Percentiles rank a stretch among this genome's conserved stretches.
Conservation (phyloP, 2,113 vertebrate genomes). For the Pseudorectes ferrugineus region DNA sequence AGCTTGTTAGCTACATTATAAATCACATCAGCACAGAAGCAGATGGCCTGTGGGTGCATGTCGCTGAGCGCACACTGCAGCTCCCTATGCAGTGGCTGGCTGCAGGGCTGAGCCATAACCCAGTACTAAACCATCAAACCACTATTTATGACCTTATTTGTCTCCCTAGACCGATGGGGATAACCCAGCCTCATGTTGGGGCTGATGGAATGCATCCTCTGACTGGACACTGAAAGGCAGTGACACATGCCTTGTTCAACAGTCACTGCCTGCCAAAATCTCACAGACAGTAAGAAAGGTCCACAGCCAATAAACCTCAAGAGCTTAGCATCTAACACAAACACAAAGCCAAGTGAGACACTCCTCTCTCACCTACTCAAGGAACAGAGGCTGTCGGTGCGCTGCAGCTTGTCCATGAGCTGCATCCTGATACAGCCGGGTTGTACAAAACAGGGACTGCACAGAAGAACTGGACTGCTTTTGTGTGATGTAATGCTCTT, state of each 20-base stretch:
- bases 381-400: neutral
- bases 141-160: neutral
- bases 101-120: neutral
- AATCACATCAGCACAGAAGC: neutral
- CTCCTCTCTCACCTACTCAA: neutral
- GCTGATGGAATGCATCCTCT: neutral
- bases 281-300: neutral
- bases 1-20: neutral
- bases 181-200: neutral
- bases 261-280: neutral
- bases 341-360: neutral
- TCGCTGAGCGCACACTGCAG: neutral
- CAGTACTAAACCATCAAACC: neutral
- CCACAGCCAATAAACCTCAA: neutral
- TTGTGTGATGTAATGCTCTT: neutral
- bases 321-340: neutral
- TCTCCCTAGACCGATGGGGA: neutral
- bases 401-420: neutral
- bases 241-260: neutral
- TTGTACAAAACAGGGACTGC: neutral
- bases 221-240: neutral
- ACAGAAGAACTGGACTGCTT: neutral
- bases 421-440: neutral
- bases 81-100: neutral
- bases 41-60: neutral